Evolutionary conservation across 53 echinoderm and acorn worm genomes (phyloP).

Genomic region (Patiria pectinifera): DNA sequence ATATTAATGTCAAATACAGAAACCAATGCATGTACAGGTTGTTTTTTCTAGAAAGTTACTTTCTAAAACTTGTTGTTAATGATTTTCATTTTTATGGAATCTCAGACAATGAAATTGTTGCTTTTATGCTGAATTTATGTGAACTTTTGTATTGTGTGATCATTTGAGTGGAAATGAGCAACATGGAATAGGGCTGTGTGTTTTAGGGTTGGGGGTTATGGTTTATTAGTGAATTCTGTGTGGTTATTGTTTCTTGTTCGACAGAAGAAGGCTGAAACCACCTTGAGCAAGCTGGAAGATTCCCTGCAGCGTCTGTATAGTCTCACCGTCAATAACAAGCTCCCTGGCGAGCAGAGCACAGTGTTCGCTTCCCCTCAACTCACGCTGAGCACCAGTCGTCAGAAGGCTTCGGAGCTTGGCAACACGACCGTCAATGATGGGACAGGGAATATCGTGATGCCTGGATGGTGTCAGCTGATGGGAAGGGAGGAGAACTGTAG

Average conservation of each 20-base stretch:
- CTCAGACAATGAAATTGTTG: no score
- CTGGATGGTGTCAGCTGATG: conserved; percentile 55
- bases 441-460: conserved; percentile 49
- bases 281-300: conserved; percentile 18
- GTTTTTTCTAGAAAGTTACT: no score
- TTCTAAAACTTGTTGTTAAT: no score
- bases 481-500: conserved; percentile 1
- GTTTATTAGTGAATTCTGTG: not conserved
- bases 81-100: no score
- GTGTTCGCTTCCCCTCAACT: conserved; percentile 20
- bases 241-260: not conserved
- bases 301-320: conserved; percentile 24
- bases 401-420: conserved; percentile 11
- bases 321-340: conserved; percentile 38
- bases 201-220: no score
- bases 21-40: no score
- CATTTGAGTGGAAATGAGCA: no score
- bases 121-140: no score
- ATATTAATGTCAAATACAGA: no score
- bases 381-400: conserved; percentile 30
- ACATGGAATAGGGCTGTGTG: no score
- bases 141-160: no score
- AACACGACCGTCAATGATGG: conserved; percentile 13
- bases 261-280: conserved; percentile 12
- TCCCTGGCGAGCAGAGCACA: conserved; percentile 58